Evolutionary conservation across 2,797 vertebrate genomes (phyloP).

Genomic region (Macropodus opercularis): DNA sequence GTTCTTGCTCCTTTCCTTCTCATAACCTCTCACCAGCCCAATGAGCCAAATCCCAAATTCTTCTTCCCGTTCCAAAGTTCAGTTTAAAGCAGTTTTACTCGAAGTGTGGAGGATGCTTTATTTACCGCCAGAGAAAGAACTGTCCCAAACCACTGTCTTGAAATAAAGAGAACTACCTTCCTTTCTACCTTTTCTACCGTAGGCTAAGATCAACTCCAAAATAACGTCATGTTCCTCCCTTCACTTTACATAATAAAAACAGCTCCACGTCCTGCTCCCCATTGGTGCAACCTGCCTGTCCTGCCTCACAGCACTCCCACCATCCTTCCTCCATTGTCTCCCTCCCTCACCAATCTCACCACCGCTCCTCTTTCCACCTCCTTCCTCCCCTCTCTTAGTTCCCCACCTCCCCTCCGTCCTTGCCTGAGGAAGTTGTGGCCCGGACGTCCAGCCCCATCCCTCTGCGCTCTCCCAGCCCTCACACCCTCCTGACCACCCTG

Average conservation of each 20-base stretch:
- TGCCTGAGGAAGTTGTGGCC: constrained; percentile 82
- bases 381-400: constrained; percentile 82
- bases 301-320: constrained; percentile 23
- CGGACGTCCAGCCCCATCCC: constrained; percentile 87
- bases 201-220: background rate
- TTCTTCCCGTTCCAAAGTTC: constrained; percentile 15
- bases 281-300: constrained; percentile 13
- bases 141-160: constrained; percentile 25
- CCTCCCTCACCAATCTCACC: constrained; percentile 80
- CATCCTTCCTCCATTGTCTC: constrained; percentile 36
- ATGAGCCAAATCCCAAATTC: background rate
- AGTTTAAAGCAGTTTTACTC: constrained; percentile 9
- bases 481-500: constrained; percentile 84
- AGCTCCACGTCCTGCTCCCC: constrained; percentile 18
- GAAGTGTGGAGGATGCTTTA: constrained; percentile 1
- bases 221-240: constrained; percentile 6
- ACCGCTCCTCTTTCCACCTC: constrained; percentile 78
- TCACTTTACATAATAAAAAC: constrained; percentile 7
- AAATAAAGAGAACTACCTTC: constrained; percentile 2
- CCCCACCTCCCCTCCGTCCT: constrained; percentile 89
- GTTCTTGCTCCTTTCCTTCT: constrained; percentile 57
- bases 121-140: constrained; percentile 12
- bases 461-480: constrained; percentile 88
- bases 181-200: constrained; percentile 3
- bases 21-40: constrained; percentile 33